Base-by-base conservation (phyloP, 2,888 invertebrate genomes). In the Pandemis corylana region DNA sequence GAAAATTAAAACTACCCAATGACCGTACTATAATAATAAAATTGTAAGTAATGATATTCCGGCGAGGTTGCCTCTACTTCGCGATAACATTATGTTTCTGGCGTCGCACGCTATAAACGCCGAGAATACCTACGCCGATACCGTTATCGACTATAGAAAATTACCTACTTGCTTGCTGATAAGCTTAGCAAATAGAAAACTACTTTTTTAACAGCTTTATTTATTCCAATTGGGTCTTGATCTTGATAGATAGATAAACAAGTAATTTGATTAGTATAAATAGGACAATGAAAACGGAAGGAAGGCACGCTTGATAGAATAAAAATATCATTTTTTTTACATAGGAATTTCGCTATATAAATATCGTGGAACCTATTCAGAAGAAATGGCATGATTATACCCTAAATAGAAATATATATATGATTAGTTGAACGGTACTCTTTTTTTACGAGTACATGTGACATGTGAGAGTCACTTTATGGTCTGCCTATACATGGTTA, bases 21-120 rank as follows among this genome's bases (percentile, higher is more conserved):
- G 28, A 36, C 28, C 28, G 28, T 36, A 36, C 28, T 36, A 36
- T 36, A 36, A 36, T 36, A 20, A 20, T 20, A 20, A 59, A 59
- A 28, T 28, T 9, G 28, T 12, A 28, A 59, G 59, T 5, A 59
- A 12, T 28, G 59, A 28, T 12, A 59, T 59, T 59, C 7, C 20
- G 4, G 9, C 15, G 56, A 12, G 15, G 53, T 0, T 12, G 13
- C 41, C 13, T 41, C 62, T 41, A n/a, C 7, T n/a, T 5, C 42
- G n/a, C 73, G 74, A 74, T 74, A 74, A 74, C 69, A 74, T 74
- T 74, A 74, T 74, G 73, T 68, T 69, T 65, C 61, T 46, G 12
- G 46, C 28, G 9, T 51, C 3, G 46, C 20, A 20, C 28, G 69
- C 69, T 49, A n/a, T 49, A 41, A 53, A 53, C 67, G 67, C 9